Conservation (phyloP, 2,888 invertebrate species). For the Perithous albicinctus region DNA sequence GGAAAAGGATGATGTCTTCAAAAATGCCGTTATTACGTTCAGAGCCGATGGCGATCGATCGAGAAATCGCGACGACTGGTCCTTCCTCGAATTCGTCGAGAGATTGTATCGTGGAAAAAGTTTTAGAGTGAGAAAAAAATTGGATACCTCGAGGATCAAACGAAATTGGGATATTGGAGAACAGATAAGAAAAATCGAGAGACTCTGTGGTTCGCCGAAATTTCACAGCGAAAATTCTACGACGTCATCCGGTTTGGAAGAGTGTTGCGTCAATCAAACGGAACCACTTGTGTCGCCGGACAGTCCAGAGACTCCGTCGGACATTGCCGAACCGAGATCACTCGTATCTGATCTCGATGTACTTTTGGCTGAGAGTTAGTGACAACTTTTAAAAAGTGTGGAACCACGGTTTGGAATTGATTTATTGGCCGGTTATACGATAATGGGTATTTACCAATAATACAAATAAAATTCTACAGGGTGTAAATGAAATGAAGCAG, state of each 20-base stretch:
- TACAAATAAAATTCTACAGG: not conserved
- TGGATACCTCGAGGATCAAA: constrained; percentile 23
- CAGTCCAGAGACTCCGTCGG: constrained; percentile 70
- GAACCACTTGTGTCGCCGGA: constrained; percentile 70
- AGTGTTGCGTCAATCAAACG: constrained; percentile 60
- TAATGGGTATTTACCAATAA: not conserved
- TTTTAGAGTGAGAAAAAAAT: constrained; percentile 63
- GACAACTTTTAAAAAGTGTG: constrained; percentile 38
- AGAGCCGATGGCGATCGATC: constrained; percentile 23
- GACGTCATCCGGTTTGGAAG: constrained; percentile 40
- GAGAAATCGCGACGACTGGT: constrained; percentile 4
- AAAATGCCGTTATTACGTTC: constrained; percentile 5
- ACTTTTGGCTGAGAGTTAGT: constrained; percentile 74
- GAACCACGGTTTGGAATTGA: constrained; percentile 4
- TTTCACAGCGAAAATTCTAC: constrained; percentile 55
- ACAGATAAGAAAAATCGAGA: constrained; percentile 64
- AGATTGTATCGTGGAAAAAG: constrained; percentile 52
- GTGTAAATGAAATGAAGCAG: too few relatives aligned
- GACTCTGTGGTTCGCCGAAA: constrained; percentile 56
- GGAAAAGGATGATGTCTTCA: constrained; percentile 10
- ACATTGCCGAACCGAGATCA: constrained; percentile 65
- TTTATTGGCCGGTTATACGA: not conserved
- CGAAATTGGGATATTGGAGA: constrained; percentile 41
- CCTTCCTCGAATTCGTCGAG: constrained; percentile 56
- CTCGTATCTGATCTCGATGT: constrained; percentile 72